These are phyloP conservation scores for Melanocharis versteri DNA, from an alignment of 2,113 vertebrate genomes.

Conservation along the genomic window DNA sequence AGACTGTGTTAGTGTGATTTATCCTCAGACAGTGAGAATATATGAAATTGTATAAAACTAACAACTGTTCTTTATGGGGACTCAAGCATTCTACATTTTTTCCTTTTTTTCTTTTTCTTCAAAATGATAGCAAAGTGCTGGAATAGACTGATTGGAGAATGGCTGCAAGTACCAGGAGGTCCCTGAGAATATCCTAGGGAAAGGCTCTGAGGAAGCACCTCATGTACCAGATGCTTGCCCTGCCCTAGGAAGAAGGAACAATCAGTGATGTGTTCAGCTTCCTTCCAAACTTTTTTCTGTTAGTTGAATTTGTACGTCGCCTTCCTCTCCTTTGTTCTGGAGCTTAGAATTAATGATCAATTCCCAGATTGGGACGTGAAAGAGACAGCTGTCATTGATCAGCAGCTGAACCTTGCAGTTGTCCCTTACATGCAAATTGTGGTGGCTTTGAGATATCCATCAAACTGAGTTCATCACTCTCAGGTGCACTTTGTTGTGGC, in stretches of 20 bases:
- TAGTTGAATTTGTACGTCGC: background rate
- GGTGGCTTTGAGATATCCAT: background rate
- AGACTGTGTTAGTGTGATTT: background rate
- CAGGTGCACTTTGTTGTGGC: background rate
- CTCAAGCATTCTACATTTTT: background rate
- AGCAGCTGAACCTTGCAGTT: background rate
- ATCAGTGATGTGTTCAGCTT: background rate
- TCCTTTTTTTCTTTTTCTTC: background rate
- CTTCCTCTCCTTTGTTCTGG: background rate
- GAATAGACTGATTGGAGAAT: background rate
- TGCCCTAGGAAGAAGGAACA: background rate
- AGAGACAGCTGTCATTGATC: background rate
- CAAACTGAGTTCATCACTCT: background rate
- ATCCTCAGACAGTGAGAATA: background rate
- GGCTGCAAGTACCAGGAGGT: background rate
- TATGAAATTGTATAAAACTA: background rate
- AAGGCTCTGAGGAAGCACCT: background rate
- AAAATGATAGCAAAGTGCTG: background rate
- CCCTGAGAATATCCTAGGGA: background rate
- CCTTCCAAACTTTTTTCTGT: background rate
- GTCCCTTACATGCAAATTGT: background rate
- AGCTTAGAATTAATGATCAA: background rate
- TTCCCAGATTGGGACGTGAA: background rate
- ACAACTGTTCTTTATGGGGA: background rate
- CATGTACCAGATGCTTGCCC: accelerated